Evolutionary conservation across 2,888 invertebrate genomes (phyloP).

Genomic region (Myopa tessellatipennis): DNA sequence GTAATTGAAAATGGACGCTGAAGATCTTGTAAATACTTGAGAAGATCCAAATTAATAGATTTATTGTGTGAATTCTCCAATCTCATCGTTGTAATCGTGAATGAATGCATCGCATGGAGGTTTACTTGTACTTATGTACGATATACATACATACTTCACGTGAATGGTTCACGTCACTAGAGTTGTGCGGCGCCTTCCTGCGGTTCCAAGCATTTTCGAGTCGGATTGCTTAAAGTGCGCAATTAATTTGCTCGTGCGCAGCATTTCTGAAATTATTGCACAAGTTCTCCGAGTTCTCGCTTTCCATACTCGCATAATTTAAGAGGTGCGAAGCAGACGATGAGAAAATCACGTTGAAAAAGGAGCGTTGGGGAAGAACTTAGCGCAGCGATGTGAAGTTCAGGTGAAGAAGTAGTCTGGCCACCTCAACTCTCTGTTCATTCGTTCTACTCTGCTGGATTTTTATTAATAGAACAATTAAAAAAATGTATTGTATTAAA

Average conservation of each 20-base stretch:
- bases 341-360: not conserved
- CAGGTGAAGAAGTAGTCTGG: not conserved
- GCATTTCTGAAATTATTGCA: slow-evolving; percentile 30
- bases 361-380: not conserved
- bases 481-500: not conserved
- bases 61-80: not conserved
- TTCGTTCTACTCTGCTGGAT: not conserved
- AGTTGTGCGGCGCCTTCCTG: not conserved
- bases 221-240: not conserved
- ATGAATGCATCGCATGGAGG: too few relatives aligned
- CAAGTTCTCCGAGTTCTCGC: not conserved
- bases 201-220: too few relatives aligned
- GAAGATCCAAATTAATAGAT: not conserved
- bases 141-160: too few relatives aligned
- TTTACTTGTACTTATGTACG: too few relatives aligned
- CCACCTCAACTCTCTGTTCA: not conserved
- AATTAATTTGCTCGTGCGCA: slow-evolving; percentile 28
- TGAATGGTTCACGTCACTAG: too few relatives aligned
- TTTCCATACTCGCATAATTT: not conserved
- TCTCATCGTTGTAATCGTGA: too few relatives aligned
- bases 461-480: not conserved
- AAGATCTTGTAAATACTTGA: not conserved
- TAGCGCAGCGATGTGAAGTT: not conserved
- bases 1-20: too few relatives aligned
- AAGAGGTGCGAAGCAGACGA: slow-evolving; percentile 1